Conservation (phyloP, 2,113 vertebrate genomes). For the Cygnus buccinator region DNA sequence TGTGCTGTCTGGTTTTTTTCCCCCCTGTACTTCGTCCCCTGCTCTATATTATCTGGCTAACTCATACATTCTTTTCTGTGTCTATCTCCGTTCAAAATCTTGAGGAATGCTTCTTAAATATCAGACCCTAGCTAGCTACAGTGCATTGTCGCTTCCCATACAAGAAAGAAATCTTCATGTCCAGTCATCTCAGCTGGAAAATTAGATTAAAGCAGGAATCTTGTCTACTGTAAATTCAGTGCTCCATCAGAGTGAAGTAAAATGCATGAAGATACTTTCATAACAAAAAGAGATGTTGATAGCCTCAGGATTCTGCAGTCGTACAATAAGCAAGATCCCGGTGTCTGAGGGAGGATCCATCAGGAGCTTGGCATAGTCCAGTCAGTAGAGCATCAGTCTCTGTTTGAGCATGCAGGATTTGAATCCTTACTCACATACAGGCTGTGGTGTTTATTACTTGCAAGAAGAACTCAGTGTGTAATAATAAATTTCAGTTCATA, state of each 20-base stretch:
- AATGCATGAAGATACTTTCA: background rate
- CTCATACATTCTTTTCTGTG: background rate
- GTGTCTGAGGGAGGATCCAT: background rate
- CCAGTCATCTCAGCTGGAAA: background rate
- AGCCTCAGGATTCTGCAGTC: background rate
- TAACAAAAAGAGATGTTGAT: background rate
- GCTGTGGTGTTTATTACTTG: background rate
- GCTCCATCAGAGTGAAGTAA: background rate
- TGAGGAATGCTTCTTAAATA: background rate
- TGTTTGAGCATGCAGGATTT: background rate
- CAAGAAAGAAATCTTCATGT: background rate
- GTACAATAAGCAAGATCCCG: background rate
- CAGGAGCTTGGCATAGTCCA: background rate
- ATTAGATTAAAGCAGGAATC: conserved; percentile 22
- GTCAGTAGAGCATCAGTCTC: background rate
- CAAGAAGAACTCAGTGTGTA: background rate
- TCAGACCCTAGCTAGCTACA: background rate
- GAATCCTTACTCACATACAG: background rate
- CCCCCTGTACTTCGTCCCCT: background rate
- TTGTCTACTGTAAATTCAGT: background rate
- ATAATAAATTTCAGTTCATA: background rate
- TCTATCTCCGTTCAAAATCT: background rate
- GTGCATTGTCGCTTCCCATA: background rate
- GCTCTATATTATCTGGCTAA: background rate
- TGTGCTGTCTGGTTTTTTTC: background rate